Conservation (phyloP, 2,113 vertebrate species). For the Aegotheles bennettii region DNA sequence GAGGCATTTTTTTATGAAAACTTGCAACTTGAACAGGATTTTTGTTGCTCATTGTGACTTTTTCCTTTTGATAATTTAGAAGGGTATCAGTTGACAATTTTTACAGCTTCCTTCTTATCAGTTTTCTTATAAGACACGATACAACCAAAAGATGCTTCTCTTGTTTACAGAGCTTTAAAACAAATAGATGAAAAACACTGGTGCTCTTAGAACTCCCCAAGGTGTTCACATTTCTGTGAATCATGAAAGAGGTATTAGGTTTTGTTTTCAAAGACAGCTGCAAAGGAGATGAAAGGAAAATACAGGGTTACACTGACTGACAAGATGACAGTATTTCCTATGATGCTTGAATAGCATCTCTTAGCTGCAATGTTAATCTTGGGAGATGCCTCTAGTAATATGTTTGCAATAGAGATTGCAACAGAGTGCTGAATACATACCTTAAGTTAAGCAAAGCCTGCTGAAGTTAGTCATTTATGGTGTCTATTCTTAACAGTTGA, state of each 20-base stretch:
- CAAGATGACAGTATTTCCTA: background rate
- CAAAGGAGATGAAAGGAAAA: conserved; percentile 28
- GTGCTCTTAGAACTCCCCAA: background rate
- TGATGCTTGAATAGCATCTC: background rate
- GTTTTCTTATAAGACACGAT: background rate
- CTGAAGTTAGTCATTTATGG: background rate
- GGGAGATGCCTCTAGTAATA: background rate
- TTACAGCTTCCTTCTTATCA: background rate
- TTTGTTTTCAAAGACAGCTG: conserved; percentile 33
- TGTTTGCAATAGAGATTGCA: background rate
- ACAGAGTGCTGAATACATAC: background rate
- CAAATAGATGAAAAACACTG: background rate
- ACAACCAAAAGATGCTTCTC: background rate
- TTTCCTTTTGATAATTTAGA: background rate
- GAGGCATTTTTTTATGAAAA: background rate
- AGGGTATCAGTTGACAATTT: background rate
- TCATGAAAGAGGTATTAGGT: background rate
- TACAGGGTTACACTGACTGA: background rate
- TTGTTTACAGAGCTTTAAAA: background rate
- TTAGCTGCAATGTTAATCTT: background rate
- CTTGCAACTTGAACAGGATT: background rate
- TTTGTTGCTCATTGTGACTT: background rate
- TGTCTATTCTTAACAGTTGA: background rate
- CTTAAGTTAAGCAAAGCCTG: background rate
- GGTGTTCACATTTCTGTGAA: background rate